Percentiles rank a stretch among this genome's conserved stretches.
phyloP scores from a whole-genome alignment of 2,888 invertebrate genomes.

The Artemia sinica region DNA sequence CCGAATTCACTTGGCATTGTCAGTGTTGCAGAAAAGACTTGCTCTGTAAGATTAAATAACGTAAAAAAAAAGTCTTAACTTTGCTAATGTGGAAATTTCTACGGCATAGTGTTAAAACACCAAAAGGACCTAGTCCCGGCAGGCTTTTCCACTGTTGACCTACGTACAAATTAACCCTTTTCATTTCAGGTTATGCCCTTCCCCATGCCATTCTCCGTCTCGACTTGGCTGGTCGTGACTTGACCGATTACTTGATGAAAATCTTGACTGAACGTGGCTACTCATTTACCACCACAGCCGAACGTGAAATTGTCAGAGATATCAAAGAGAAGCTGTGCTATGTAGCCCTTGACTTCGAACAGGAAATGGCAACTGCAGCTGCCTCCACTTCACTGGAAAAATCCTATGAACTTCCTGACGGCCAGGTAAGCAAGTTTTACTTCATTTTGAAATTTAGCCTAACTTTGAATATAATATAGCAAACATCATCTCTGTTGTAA shows the following conservation, averaged over 20 bases:
- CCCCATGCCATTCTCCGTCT: slow-evolving; percentile 92
- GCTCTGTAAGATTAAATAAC: too few relatives aligned
- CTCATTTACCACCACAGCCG: slow-evolving; percentile 83
- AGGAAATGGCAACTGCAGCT: slow-evolving; percentile 80
- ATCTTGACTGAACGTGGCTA: slow-evolving; percentile 87
- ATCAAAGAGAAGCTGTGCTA: slow-evolving; percentile 83
- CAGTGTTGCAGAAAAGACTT: too few relatives aligned
- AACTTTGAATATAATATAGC: too few relatives aligned
- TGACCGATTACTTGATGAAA: slow-evolving; percentile 94
- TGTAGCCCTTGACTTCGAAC: slow-evolving; percentile 71
- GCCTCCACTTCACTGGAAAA: slow-evolving; percentile 77
- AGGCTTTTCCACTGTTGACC: neutral
- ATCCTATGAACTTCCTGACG: slow-evolving; percentile 76
- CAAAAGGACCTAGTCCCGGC: too few relatives aligned
- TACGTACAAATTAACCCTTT: neutral
- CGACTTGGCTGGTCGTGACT: slow-evolving; percentile 87
- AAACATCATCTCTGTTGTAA: too few relatives aligned
- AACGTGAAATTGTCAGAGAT: slow-evolving; percentile 81
- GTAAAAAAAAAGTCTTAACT: too few relatives aligned
- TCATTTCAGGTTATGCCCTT: slow-evolving; percentile 48
- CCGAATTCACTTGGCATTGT: too few relatives aligned
- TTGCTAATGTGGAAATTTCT: too few relatives aligned
- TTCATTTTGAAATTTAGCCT: too few relatives aligned
- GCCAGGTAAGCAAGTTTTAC: slow-evolving; percentile 43
- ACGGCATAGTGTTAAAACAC: too few relatives aligned